Conservation (phyloP, 2,113 vertebrate genomes). For the Girardinichthys multiradiatus region DNA sequence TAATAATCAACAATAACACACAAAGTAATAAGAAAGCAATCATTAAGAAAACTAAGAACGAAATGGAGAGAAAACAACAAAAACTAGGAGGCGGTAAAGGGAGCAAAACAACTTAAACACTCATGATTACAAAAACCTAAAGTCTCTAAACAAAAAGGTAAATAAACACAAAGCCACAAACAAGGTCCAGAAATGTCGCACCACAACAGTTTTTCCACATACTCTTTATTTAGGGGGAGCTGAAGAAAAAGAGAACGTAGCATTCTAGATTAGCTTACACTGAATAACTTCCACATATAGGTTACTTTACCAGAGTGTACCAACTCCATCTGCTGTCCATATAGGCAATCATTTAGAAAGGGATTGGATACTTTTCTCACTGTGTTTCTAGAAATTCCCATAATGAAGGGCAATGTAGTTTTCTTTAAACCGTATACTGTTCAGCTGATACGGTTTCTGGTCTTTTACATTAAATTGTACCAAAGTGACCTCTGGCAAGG, state of each 20-base stretch:
- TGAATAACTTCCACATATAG: conserved; percentile 16
- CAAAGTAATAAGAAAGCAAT: too few relatives aligned
- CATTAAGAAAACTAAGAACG: too few relatives aligned
- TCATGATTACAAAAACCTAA: too few relatives aligned
- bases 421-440: conserved; percentile 38
- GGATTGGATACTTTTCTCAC: conserved; percentile 59
- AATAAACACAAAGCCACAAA: too few relatives aligned
- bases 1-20: too few relatives aligned
- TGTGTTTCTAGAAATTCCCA: conserved; percentile 48
- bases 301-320: conserved; percentile 40
- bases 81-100: too few relatives aligned
- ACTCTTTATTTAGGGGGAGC: too few relatives aligned
- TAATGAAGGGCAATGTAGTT: conserved; percentile 51
- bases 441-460: conserved; percentile 45
- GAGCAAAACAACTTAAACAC: too few relatives aligned
- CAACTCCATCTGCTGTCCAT: conserved; percentile 34
- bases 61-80: too few relatives aligned
- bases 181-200: too few relatives aligned
- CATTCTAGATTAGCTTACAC: conserved; percentile 14
- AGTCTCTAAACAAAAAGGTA: too few relatives aligned
- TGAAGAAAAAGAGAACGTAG: conserved; percentile 1
- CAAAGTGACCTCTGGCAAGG: conserved; percentile 43
- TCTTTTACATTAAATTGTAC: conserved; percentile 40
- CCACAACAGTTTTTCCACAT: too few relatives aligned
- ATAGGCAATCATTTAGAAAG: conserved; percentile 35